Conservation (phyloP, 2,113 vertebrate species). For the Macaca mulatta region DNA sequence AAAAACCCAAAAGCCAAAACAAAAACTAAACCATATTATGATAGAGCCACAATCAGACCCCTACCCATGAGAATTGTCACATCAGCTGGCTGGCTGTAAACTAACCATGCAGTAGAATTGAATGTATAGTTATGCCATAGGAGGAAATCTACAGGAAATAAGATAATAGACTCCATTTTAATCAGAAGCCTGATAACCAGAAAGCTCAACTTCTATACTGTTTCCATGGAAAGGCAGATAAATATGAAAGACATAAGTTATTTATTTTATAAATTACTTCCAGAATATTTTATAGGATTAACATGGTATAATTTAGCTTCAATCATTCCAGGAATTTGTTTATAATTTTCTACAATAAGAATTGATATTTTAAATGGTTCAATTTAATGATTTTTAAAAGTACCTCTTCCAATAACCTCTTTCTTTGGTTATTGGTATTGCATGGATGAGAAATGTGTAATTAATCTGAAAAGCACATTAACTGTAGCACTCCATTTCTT, state of each 20-base stretch:
- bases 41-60: neutral
- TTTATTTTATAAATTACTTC: slow-evolving; percentile 17
- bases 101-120: neutral
- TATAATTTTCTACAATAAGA: neutral
- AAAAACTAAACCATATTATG: neutral
- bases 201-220: neutral
- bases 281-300: slow-evolving; percentile 12
- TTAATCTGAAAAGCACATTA: neutral
- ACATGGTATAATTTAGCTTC: neutral
- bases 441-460: neutral
- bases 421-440: neutral
- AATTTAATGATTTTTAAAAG: neutral
- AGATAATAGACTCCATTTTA: neutral
- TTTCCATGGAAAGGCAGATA: neutral
- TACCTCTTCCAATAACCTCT: neutral
- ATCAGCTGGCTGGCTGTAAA: neutral
- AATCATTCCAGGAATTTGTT: neutral
- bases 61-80: neutral
- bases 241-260: neutral
- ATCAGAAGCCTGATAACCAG: neutral
- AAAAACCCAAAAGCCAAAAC: neutral
- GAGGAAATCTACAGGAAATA: neutral
- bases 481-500: neutral
- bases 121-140: neutral
- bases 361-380: neutral